Evolutionary conservation across 2,888 invertebrate genomes (phyloP), one percentile per base, ranked within the genome.

Genomic region (Lypha dubia): DNA sequence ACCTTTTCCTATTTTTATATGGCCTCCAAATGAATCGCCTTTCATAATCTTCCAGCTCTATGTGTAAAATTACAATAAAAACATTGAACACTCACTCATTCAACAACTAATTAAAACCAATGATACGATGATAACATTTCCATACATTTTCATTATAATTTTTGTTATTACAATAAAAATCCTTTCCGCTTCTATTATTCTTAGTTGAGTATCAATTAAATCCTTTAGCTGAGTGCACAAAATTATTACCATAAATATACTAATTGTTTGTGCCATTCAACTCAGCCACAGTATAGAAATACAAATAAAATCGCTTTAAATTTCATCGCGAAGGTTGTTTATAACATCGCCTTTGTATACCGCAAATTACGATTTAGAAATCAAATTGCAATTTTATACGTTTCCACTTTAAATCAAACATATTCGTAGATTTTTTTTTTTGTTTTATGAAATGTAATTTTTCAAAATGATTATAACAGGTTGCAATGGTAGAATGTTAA

Each of bases 351-450:
- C 63, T 3, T 9, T 63, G 15, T 6, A 46, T 7, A 35, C 24
- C 24, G 49, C 49, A 49, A 63, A 76, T 38, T 41, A 82, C 41
- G 60, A 62, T 38, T 49, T 73, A 17, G 76, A 77, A n/a, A n/a
- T 84, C 81, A 49, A 15, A 77, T 9, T 46, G 38, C 28, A 81
- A 81, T 15, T 53, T 6, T 24, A 24, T 53, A 13, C 15, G 53
- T 15, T 28, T 15, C 1, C n/a, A n/a, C n/a, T 11, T 24, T 53
- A 28, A 24, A 53, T 24, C 24, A 4, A 5, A 24, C 0, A 24
- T 22, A 15, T 2, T 44, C 11, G n/a, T 24, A 51, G 9, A 22
- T 51, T 20, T 51, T 51, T 11, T 20, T 11, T 20, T 17, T 13
- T 17, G 46, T 51, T 51, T 22, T 1, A 20, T 3, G 13, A 51